Evolutionary conservation across 2,113 vertebrate genomes (phyloP).

Genomic region (Gasterosteus nipponicus): DNA sequence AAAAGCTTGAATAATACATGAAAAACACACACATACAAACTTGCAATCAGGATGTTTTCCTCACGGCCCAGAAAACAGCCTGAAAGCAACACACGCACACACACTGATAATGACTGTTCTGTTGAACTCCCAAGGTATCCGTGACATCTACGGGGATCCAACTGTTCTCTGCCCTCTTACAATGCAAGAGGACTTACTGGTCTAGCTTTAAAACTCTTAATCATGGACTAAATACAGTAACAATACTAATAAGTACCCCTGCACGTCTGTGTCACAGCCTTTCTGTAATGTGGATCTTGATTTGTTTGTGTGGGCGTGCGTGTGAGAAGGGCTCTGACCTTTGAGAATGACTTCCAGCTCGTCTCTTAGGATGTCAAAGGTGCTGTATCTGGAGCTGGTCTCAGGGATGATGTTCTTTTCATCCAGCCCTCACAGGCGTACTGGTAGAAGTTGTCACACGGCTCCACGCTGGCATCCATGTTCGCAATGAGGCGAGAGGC

Average conservation of each 20-base stretch:
- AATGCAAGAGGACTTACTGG: slow-evolving; percentile 5
- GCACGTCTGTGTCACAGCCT: neutral
- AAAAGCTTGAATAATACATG: slow-evolving; percentile 27
- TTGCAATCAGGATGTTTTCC: slow-evolving; percentile 9
- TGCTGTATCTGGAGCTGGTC: slow-evolving; percentile 92
- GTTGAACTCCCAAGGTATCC: slow-evolving; percentile 55
- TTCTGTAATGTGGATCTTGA: neutral
- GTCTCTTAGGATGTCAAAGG: slow-evolving; percentile 93
- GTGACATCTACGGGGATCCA: slow-evolving; percentile 51
- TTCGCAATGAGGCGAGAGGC: slow-evolving; percentile 92
- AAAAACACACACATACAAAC: slow-evolving; percentile 12
- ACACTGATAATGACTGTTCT: slow-evolving; percentile 25
- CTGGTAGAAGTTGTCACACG: slow-evolving; percentile 92
- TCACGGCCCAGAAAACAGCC: neutral
- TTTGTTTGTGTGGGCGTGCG: neutral
- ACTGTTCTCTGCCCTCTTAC: slow-evolving; percentile 11
- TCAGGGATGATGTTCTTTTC: slow-evolving; percentile 94
- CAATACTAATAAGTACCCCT: neutral
- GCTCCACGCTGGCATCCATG: slow-evolving; percentile 87
- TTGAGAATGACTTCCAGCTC: slow-evolving; percentile 93
- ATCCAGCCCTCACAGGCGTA: slow-evolving; percentile 96
- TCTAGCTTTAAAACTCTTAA: neutral
- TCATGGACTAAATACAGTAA: neutral
- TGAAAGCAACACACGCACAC: slow-evolving; percentile 15
- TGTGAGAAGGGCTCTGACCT: slow-evolving; percentile 79